phyloP scores from a whole-genome alignment of 2,797 vertebrate genomes.

The Anisognathus igniventris region DNA sequence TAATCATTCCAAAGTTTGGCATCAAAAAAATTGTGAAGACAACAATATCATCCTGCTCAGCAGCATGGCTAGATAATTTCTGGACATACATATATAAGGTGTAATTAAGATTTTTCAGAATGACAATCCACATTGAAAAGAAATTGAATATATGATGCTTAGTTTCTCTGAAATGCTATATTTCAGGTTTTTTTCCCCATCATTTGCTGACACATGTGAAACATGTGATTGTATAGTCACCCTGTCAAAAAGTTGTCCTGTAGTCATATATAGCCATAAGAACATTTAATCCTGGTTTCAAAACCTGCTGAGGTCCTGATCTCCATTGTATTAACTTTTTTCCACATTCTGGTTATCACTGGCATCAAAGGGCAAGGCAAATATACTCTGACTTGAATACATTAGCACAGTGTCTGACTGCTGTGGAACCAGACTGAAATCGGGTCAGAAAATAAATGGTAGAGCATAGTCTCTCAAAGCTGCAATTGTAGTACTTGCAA shows the following conservation, averaged over 20 bases:
- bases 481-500: not conserved
- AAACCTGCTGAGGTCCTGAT: not conserved
- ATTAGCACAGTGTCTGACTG: not conserved
- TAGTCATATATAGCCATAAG: not conserved
- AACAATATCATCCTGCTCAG: not conserved
- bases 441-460: not conserved
- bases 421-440: not conserved
- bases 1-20: conserved; percentile 30
- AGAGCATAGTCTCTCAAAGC: not conserved
- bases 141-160: not conserved
- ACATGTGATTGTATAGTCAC: not conserved
- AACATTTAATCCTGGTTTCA: not conserved
- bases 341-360: not conserved
- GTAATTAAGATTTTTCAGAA: not conserved
- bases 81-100: not conserved
- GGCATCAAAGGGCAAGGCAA: not conserved
- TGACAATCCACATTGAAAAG: not conserved
- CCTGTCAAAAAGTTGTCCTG: not conserved
- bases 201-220: not conserved
- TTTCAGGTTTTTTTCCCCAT: not conserved
- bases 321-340: not conserved
- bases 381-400: not conserved
- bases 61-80: not conserved
- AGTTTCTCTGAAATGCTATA: not conserved
- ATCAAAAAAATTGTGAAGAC: not conserved